Base-by-base conservation (phyloP, 2,113 vertebrate genomes). In the Oostethus manadensis region DNA sequence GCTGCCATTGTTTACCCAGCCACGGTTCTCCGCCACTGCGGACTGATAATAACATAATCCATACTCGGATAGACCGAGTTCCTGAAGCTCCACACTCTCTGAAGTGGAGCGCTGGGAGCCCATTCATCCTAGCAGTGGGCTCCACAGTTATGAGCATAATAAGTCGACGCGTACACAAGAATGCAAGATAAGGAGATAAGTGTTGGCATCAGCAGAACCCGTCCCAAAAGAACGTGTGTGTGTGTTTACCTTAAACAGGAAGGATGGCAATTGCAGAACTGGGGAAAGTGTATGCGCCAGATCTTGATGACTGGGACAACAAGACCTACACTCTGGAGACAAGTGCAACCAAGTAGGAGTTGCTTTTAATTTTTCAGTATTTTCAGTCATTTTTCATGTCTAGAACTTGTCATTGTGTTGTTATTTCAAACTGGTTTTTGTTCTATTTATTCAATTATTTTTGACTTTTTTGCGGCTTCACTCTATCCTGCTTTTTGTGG, bases 251-350 rank as follows among this genome's bases (percentile, higher is more conserved):
- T 71, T 86, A 73, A 76, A 87, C 90, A 94, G 94, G 91, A 82
- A 89, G 89, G 82, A 87, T 90, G 88, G 90, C 84, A 71, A 88
- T 87, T 62, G 82, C 87, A 22, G 86, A 77, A 64, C 86, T 95
- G 62, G 94, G 93, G 60, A 91, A 92, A 81, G 94, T 94, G 57
- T 92, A 92, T 84, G 90, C 90, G 73, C 93, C 92, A 56, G 94
- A 95, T 89, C 90, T 87, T 53, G 93, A 96, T 82, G 93, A 94
- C 76, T 93, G 93, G 92, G 93, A 93, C 89, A 95, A 94, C 90
- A 96, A 94, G 88, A 96, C 93, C 66, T 96, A 93, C 81, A 81
- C 87, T 70, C 88, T 90, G 70, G 92, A 93, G 89, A 90, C 91
- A 80, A 90, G 90, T 62, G 85, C 90, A 70, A 87, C 91, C 75